These are phyloP conservation scores for Musca vetustissima DNA, from an alignment of 1,140 invertebrate species.

Conservation along the genomic window DNA sequence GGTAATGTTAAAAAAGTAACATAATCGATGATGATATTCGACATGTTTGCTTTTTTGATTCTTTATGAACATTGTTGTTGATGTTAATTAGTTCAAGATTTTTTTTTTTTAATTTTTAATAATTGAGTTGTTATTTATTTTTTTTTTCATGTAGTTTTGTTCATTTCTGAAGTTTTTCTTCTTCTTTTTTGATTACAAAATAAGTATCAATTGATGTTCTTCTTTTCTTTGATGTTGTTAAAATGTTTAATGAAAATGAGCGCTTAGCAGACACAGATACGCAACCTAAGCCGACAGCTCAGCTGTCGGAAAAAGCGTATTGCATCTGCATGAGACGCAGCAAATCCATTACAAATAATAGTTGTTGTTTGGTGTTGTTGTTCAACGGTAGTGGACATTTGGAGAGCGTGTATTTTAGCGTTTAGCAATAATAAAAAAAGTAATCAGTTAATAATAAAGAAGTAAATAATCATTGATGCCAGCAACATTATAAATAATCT, in stretches of 20 bases:
- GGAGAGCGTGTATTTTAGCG: background rate
- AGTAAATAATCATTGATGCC: background rate
- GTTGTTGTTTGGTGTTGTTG: too few species aligned
- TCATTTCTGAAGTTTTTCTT: constrained; percentile 27
- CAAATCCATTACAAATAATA: too few species aligned
- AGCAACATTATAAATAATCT: constrained; percentile 8
- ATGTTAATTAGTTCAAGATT: constrained; percentile 24
- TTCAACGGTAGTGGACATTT: background rate
- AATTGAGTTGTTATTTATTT: background rate
- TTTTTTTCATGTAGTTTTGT: constrained; percentile 16
- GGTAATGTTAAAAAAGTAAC: constrained; percentile 41
- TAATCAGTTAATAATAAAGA: background rate
- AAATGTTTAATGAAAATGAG: constrained; percentile 30
- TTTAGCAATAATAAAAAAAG: too few species aligned
- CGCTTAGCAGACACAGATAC: constrained; percentile 19
- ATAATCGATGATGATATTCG: background rate
- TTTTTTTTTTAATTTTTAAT: constrained; percentile 16
- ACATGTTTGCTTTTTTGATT: constrained; percentile 26
- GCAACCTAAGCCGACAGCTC: constrained; percentile 19
- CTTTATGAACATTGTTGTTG: background rate
- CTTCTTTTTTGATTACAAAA: constrained; percentile 4
- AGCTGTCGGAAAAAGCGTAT: constrained; percentile 20
- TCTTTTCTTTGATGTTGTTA: constrained; percentile 20
- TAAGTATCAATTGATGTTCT: background rate
- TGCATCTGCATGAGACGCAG: background rate